phyloP scores from a whole-genome alignment of 2,888 invertebrate genomes.

The Ornithoptera alexandrae region DNA sequence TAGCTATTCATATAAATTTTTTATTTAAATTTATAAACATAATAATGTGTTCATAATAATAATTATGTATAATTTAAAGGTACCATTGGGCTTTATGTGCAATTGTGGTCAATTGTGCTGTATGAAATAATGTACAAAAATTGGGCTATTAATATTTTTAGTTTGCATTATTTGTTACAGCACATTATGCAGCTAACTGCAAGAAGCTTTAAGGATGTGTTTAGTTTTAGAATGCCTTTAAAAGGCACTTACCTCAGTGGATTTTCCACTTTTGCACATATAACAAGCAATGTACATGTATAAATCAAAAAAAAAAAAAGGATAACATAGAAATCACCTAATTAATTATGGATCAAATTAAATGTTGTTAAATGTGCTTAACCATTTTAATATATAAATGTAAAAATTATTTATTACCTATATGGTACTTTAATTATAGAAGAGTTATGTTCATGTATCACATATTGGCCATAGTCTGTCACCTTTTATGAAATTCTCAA shows the following conservation, averaged over 20 bases:
- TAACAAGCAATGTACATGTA: constrained; percentile 20
- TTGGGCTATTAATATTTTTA: constrained; percentile 2
- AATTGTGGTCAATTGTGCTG: constrained; percentile 23
- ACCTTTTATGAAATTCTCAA: neutral
- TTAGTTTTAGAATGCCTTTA: constrained; percentile 28
- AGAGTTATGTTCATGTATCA: no score
- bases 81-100: constrained; percentile 28
- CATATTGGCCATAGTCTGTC: no score
- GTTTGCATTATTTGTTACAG: constrained; percentile 19
- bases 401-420: neutral
- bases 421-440: no score
- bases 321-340: constrained; percentile 8
- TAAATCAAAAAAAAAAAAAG: constrained; percentile 3
- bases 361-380: constrained; percentile 12
- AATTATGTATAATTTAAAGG: constrained; percentile 18
- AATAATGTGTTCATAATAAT: constrained; percentile 9
- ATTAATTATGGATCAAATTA: constrained; percentile 12
- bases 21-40: no score
- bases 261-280: constrained; percentile 30
- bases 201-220: constrained; percentile 27
- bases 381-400: constrained; percentile 1
- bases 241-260: constrained; percentile 28
- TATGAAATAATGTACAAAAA: constrained; percentile 15
- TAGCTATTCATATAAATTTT: constrained; percentile 2
- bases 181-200: constrained; percentile 18